Conservation (phyloP, 2,113 vertebrate genomes). For the Parus major region DNA sequence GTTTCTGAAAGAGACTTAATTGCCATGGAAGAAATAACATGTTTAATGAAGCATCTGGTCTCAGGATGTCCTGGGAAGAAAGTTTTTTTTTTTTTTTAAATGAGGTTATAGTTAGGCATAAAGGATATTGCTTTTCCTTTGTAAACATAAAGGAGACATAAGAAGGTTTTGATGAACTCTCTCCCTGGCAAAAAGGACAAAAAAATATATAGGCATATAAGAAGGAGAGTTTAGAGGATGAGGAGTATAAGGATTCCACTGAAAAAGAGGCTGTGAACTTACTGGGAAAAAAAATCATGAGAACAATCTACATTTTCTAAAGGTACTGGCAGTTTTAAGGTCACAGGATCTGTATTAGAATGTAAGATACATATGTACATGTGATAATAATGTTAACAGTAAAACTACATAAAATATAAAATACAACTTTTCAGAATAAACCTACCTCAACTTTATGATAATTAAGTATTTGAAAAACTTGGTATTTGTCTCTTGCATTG, state of each 20-base stretch:
- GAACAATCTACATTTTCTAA: not conserved
- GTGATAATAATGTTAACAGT: not conserved
- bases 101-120: not conserved
- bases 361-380: not conserved
- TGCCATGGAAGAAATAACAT: not conserved
- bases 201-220: accelerated
- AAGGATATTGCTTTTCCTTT: not conserved
- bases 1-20: not conserved
- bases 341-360: not conserved
- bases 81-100: not conserved
- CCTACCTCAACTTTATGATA: not conserved
- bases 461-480: not conserved
- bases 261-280: not conserved
- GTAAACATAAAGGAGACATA: not conserved
- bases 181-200: not conserved
- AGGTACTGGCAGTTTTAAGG: not conserved
- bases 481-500: not conserved
- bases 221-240: not conserved
- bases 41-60: not conserved
- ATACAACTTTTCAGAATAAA: not conserved
- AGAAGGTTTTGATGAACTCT: not conserved
- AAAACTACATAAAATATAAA: not conserved
- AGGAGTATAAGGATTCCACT: not conserved
- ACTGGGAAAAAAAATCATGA: not conserved
- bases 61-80: not conserved